phyloP scores from a whole-genome alignment of 1,140 invertebrate species.

The Rhyacophila brunnea region DNA sequence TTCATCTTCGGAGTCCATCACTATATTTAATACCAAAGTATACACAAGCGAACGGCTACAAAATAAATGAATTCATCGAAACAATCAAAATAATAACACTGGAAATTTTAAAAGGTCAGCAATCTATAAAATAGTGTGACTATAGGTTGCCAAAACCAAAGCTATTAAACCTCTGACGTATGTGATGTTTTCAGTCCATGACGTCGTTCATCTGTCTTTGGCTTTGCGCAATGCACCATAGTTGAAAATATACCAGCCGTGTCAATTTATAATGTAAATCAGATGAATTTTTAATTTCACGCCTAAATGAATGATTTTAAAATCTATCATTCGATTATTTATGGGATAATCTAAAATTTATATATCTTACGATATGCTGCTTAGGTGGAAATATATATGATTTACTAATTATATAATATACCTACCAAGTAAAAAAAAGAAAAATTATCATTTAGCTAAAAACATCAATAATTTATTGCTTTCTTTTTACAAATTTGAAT shows the following conservation, averaged over 20 bases:
- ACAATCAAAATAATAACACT: slow-evolving; percentile 45
- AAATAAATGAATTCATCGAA: slow-evolving; percentile 40
- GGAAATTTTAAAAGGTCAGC: slow-evolving; percentile 59
- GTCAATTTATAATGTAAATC: too few species aligned
- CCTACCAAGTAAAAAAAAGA: too few species aligned
- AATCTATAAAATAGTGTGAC: slow-evolving; percentile 58
- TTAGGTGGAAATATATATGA: too few species aligned
- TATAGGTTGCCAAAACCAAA: slow-evolving; percentile 44
- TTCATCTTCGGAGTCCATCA: slow-evolving; percentile 90
- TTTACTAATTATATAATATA: too few species aligned
- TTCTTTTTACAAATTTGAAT: too few species aligned
- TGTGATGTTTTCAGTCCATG: slow-evolving; percentile 24
- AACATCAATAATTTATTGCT: too few species aligned
- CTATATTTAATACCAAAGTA: slow-evolving; percentile 42
- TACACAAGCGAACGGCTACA: slow-evolving; percentile 45
- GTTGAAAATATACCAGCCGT: neutral
- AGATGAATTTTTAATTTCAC: too few species aligned
- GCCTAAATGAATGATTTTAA: too few species aligned
- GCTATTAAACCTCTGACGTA: slow-evolving; percentile 50
- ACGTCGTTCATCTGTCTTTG: slow-evolving; percentile 11
- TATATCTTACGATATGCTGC: too few species aligned
- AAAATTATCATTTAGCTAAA: too few species aligned
- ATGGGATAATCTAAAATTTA: too few species aligned
- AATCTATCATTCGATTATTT: too few species aligned
- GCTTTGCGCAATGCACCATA: slow-evolving; percentile 25